Evolutionary conservation across 2,113 vertebrate genomes (phyloP), one percentile per base, ranked within the genome.

Genomic region (Cyanoramphus novaezelandiae): DNA sequence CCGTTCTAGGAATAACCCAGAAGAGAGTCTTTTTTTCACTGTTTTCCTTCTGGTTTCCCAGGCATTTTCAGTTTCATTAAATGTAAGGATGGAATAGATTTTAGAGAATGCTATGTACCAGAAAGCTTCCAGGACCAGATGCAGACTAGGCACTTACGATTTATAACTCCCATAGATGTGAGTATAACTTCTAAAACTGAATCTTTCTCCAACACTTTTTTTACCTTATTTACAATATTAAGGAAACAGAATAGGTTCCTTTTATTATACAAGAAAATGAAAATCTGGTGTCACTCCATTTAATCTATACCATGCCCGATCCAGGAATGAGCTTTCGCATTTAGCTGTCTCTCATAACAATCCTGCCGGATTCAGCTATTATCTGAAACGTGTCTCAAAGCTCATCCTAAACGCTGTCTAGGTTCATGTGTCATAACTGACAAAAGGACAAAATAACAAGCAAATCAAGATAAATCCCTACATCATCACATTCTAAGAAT

Each of bases 401-500:
- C 84, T 93, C 35, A 31, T 94, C 90, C 67, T 31, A 85, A 91
- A 64, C 81, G 71, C 91, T 72, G 7, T 25, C 75, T 68, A 67
- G 87, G 89, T 82, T 86, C 49, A 19, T 49, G 64, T 49, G 63
- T 92, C 95, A 96, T n/a, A 68, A 31, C 55, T 91, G 90, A 94
- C 77, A 92, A 92, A 88, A 96, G 95, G 91, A 87, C 90, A 94
- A 90, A 96, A 97, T 76, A 96, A 96, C 93, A 97, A 94, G 69
- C 92, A 94, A 94, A 93, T 92, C 83, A 72, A 88, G 76, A 95
- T 90, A 97, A 98, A 95, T 63, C 88, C 88, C 94, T 90, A 90
- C 84, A 97, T 98, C 98, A 98, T 98, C 98, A 98, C 78, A 95
- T 98, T 97, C 95, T 95, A 64, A 92, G 94, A 98, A 97, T 70